These are phyloP conservation scores for Drosophila bocki DNA, from an alignment of 1,140 invertebrate species.

Conservation along the genomic window DNA sequence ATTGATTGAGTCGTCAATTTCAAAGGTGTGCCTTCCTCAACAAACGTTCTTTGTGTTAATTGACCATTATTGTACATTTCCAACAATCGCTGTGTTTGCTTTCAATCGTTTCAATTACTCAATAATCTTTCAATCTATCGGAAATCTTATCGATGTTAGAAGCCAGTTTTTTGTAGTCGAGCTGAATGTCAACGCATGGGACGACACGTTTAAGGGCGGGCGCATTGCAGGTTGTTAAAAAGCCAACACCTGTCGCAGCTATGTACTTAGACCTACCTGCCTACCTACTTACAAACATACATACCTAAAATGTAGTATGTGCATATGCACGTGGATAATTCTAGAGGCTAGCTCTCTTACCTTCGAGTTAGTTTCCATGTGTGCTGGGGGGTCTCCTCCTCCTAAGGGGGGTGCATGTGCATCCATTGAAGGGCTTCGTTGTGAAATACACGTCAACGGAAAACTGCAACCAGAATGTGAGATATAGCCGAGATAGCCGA, in stretches of 20 bases:
- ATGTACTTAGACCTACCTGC: constrained; percentile 17
- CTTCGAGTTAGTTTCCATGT: constrained; percentile 19
- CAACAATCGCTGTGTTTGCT: neutral
- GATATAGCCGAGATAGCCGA: constrained; percentile 37
- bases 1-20: constrained; percentile 11
- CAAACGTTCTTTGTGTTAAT: constrained; percentile 4
- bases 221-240: constrained; percentile 37
- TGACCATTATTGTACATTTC: constrained; percentile 3
- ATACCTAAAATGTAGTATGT: constrained; percentile 10
- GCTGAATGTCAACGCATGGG: constrained; percentile 38
- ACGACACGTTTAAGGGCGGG: constrained; percentile 46
- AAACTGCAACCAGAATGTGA: constrained; percentile 49
- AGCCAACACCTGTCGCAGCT: constrained; percentile 52
- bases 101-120: neutral
- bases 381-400: neutral
- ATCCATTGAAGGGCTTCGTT: constrained; percentile 60
- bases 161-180: constrained; percentile 1
- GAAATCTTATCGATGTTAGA: constrained; percentile 11
- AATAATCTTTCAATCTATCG: constrained; percentile 15
- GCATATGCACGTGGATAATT: constrained; percentile 53
- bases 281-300: neutral
- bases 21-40: constrained; percentile 18
- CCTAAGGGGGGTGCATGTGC: constrained; percentile 6
- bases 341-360: constrained; percentile 44
- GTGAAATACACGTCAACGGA: constrained; percentile 56